These are phyloP conservation scores for Dicyrtomina minuta DNA, from an alignment of 2,888 invertebrate genomes.

Conservation along the genomic window DNA sequence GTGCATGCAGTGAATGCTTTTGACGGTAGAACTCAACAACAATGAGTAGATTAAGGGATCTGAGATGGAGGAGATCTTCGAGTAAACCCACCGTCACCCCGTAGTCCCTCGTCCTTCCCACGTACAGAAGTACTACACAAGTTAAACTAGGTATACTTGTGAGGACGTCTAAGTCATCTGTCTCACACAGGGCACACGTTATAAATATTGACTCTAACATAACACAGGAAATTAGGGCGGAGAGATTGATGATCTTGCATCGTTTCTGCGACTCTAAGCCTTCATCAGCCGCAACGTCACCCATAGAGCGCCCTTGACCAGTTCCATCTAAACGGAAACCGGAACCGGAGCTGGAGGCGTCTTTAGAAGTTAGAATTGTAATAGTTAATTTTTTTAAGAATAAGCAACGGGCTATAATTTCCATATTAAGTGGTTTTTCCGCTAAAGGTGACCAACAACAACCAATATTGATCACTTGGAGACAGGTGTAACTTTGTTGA, in stretches of 20 bases:
- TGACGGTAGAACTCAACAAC: conserved; percentile 21
- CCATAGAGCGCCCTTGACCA: background rate
- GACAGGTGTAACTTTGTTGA: background rate
- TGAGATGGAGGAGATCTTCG: conserved; percentile 3
- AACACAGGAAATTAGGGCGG: conserved; percentile 7
- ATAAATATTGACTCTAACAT: conserved; percentile 24
- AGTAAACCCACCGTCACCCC: conserved; percentile 20
- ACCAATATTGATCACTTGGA: conserved; percentile 26
- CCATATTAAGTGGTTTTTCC: conserved; percentile 15
- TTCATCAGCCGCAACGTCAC: background rate
- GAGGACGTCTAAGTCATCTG: conserved; percentile 17
- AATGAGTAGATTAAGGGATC: conserved; percentile 8
- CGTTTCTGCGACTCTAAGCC: background rate
- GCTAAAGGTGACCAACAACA: conserved; percentile 4
- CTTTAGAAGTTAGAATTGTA: background rate
- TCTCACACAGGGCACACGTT: conserved; percentile 21
- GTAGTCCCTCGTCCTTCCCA: conserved; percentile 1
- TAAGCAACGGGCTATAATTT: conserved; percentile 6
- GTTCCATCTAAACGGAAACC: background rate
- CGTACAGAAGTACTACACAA: conserved; percentile 22
- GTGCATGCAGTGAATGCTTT: conserved; percentile 10
- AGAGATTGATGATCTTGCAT: conserved; percentile 1
- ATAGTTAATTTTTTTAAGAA: conserved; percentile 16
- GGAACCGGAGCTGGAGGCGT: no score
- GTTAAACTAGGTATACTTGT: conserved; percentile 10